Evolutionary conservation across 2,113 vertebrate genomes (phyloP).

Genomic region (Nannospalax galili): DNA sequence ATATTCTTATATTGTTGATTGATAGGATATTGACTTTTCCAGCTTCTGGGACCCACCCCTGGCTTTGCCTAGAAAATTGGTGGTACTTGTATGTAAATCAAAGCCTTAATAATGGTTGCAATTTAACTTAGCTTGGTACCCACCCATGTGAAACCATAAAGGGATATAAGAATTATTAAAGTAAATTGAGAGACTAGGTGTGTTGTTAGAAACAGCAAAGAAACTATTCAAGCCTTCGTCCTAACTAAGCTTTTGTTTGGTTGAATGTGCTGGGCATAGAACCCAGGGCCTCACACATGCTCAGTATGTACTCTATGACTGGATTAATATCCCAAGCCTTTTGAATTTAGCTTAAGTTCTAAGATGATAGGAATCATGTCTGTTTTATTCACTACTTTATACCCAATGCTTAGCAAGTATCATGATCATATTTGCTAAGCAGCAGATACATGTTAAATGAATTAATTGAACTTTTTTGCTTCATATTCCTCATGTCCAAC

Average conservation of each 20-base stretch:
- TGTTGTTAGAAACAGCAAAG: slow-evolving; percentile 3
- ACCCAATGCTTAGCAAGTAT: not conserved
- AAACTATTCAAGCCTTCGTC: not conserved
- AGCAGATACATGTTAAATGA: slow-evolving; percentile 43
- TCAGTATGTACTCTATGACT: not conserved
- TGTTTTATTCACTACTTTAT: slow-evolving; percentile 39
- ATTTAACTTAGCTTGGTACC: slow-evolving; percentile 8
- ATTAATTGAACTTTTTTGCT: slow-evolving; percentile 10
- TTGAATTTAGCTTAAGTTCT: slow-evolving; percentile 43
- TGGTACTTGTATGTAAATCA: slow-evolving; percentile 17
- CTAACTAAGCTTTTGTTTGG: not conserved
- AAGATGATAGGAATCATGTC: not conserved
- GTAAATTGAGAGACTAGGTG: not conserved
- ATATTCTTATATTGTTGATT: slow-evolving; percentile 27
- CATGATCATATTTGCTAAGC: not conserved
- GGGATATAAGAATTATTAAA: slow-evolving; percentile 14
- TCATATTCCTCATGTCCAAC: slow-evolving; percentile 30
- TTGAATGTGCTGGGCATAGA: not conserved
- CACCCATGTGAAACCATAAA: slow-evolving; percentile 12
- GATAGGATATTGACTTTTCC: slow-evolving; percentile 9
- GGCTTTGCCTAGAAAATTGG: not conserved
- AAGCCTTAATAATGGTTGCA: slow-evolving; percentile 18
- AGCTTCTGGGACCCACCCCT: not conserved
- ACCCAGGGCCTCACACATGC: not conserved
- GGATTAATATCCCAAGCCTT: not conserved